These are phyloP conservation scores for Ariolimax columbianus DNA, from an alignment of 2,888 invertebrate species.

Conservation along the genomic window DNA sequence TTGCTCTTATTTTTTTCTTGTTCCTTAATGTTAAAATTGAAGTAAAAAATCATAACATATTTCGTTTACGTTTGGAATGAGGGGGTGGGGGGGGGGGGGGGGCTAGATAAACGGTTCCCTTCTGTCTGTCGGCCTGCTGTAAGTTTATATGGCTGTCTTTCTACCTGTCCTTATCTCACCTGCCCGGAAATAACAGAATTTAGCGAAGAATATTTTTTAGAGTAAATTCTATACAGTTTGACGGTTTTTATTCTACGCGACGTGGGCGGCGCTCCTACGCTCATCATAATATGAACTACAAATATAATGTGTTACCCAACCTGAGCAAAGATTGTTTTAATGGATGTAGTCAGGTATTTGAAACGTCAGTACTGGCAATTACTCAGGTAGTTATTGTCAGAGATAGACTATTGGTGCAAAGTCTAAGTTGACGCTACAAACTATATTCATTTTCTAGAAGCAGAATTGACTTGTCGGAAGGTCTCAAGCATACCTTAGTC, in stretches of 20 bases:
- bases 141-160: conserved; percentile 13
- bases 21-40: background rate
- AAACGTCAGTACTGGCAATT: background rate
- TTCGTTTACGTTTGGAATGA: background rate
- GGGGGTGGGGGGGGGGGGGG: background rate
- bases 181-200: conserved; percentile 19
- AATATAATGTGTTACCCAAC: background rate
- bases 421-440: too few species aligned
- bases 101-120: background rate
- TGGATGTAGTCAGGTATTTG: background rate
- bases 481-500: too few species aligned
- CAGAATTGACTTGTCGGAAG: too few species aligned
- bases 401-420: too few species aligned
- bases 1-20: too few species aligned
- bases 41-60: too few species aligned
- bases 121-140: background rate
- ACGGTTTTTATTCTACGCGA: conserved; percentile 1
- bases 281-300: background rate
- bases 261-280: background rate
- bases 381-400: background rate
- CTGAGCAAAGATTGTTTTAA: background rate
- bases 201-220: background rate
- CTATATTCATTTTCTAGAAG: too few species aligned
- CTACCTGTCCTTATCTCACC: conserved; percentile 24
- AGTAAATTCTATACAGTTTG: background rate